Conservation (phyloP, 2,797 vertebrate genomes). For the Martes flavigula region DNA sequence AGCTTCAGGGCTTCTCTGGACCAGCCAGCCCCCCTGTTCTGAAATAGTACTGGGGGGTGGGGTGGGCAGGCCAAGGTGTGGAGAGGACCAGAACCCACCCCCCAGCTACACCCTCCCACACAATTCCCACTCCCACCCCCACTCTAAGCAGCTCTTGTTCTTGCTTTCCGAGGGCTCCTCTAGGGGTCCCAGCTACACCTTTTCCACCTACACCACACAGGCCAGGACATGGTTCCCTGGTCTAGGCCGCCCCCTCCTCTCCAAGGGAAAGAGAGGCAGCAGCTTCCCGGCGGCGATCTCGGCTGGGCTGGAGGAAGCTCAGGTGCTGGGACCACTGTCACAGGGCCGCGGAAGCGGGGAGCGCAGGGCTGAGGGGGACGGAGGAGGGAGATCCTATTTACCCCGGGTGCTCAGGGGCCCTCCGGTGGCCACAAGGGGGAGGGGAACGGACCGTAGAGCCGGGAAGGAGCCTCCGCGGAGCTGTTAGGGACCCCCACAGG, state of each 20-base stretch:
- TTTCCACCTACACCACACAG: not conserved
- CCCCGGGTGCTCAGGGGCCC: not conserved
- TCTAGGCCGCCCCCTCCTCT: not conserved
- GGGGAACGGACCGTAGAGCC: not conserved
- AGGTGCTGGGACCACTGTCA: not conserved
- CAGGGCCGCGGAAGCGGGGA: not conserved
- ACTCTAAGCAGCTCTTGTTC: not conserved
- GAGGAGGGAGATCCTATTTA: not conserved
- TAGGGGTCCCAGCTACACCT: not conserved
- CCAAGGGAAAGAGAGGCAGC: not conserved
- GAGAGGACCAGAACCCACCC: not conserved
- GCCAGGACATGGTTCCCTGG: not conserved
- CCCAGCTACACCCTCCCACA: too few species aligned
- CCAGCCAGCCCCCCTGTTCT: not conserved
- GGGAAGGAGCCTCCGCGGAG: not conserved
- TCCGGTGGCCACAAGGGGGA: constrained; percentile 3
- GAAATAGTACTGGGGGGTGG: not conserved
- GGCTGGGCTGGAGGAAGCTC: not conserved
- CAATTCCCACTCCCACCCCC: not conserved
- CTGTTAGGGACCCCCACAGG: not conserved
- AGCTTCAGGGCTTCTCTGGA: not conserved
- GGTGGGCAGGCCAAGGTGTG: not conserved
- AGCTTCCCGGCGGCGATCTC: not conserved
- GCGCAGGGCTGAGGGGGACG: not conserved
- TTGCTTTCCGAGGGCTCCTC: not conserved